Evolutionary conservation across 2,888 invertebrate genomes (phyloP).

Genomic region (Zaprionus bogoriensis): DNA sequence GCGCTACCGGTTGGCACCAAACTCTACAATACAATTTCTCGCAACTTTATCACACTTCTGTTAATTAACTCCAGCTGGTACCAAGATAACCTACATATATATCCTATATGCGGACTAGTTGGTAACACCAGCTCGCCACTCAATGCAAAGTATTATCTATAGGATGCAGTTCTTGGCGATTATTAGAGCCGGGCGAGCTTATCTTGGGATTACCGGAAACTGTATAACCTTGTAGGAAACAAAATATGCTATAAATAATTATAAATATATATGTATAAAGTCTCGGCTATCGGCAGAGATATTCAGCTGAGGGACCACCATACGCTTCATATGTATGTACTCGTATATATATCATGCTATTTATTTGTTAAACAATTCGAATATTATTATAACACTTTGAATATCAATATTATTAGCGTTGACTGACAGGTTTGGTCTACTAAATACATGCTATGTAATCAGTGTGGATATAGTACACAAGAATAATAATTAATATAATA

Average conservation of each 20-base stretch:
- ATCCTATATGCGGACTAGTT: background rate
- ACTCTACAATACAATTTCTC: background rate
- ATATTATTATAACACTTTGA: conserved; percentile 73
- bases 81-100: conserved; percentile 4
- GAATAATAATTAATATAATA: conserved; percentile 26
- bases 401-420: conserved; percentile 64
- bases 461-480: conserved; percentile 29
- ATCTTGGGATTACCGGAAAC: background rate
- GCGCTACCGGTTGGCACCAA: background rate
- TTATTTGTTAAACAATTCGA: conserved; percentile 74
- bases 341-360: conserved; percentile 64
- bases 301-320: no score
- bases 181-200: background rate
- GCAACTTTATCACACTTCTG: conserved; percentile 1
- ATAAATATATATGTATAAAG: no score
- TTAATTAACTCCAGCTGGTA: conserved; percentile 23
- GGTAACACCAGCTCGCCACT: background rate
- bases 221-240: background rate
- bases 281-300: no score
- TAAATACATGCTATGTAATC: conserved; percentile 45
- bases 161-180: conserved; percentile 15
- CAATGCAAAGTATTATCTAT: no score
- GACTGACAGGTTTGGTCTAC: conserved; percentile 62
- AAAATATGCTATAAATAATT: no score
- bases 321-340: conserved; percentile 25